A percentile compares a stretch with the other conserved stretches of the same genome.
Conservation (phyloP, 2,888 invertebrate genomes). For the Chloromyia formosa region DNA sequence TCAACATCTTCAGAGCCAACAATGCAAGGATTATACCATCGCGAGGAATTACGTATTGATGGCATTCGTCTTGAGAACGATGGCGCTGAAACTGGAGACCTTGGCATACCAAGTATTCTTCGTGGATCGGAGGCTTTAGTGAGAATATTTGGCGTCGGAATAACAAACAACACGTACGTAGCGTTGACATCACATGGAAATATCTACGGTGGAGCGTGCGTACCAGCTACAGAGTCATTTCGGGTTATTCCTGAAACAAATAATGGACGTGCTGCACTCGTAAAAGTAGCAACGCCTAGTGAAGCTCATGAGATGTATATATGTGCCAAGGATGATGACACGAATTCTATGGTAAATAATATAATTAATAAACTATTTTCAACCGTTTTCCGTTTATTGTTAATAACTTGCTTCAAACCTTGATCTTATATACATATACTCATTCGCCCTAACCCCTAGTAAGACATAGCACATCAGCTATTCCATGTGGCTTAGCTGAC, state of each 20-base stretch:
- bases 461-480: no score
- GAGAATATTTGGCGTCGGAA: slow-evolving; percentile 78
- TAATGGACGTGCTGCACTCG: slow-evolving; percentile 65
- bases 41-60: slow-evolving; percentile 49
- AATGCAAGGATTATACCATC: neutral
- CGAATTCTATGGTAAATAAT: slow-evolving; percentile 52
- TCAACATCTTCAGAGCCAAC: slow-evolving; percentile 1
- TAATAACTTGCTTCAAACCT: no score
- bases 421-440: no score
- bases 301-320: slow-evolving; percentile 64
- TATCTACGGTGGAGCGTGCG: slow-evolving; percentile 69
- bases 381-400: no score
- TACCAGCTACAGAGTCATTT: slow-evolving; percentile 57
- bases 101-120: slow-evolving; percentile 75
- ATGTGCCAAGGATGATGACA: slow-evolving; percentile 66
- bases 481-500: no score
- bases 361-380: no score
- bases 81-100: slow-evolving; percentile 52
- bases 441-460: no score
- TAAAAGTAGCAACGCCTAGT: slow-evolving; percentile 67
- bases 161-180: slow-evolving; percentile 73
- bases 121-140: slow-evolving; percentile 70
- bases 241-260: slow-evolving; percentile 66
- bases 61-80: slow-evolving; percentile 57
- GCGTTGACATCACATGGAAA: slow-evolving; percentile 74